Evolutionary conservation across 2,888 invertebrate species (phyloP).

Genomic region (Periphyllus acericola): DNA sequence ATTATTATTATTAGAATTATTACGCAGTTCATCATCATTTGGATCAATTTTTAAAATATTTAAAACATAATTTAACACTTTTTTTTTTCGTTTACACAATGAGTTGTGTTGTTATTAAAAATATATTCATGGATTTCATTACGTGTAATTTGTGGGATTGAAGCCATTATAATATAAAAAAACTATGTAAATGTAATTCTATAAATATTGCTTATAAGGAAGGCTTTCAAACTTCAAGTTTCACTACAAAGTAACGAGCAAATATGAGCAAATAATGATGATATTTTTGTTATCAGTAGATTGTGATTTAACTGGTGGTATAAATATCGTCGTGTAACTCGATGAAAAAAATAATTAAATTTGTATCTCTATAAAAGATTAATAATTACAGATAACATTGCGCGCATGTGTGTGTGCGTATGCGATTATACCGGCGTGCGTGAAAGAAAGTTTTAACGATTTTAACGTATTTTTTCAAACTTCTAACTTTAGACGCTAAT

Average conservation of each 20-base stretch:
- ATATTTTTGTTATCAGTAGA: slow-evolving; percentile 10
- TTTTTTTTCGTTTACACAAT: background rate
- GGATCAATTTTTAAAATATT: background rate
- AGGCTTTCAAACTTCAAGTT: background rate
- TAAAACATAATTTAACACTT: background rate
- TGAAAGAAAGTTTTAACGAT: no score
- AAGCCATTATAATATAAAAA: slow-evolving; percentile 2
- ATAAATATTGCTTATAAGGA: background rate
- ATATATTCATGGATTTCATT: background rate
- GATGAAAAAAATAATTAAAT: background rate
- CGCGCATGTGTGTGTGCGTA: no score
- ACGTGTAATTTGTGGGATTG: background rate
- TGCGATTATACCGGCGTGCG: no score
- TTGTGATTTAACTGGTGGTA: background rate
- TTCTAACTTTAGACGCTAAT: no score
- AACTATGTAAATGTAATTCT: background rate
- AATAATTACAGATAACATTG: no score
- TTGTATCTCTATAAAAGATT: background rate
- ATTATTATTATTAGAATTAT: no score
- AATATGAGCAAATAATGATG: background rate
- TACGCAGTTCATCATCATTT: background rate
- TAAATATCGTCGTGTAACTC: background rate
- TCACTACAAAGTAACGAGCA: background rate
- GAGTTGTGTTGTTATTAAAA: background rate
- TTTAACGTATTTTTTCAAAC: no score